Conservation (phyloP, 1,140 invertebrate genomes). For the Bombyx mori region ASM3026992v2 NC_085118.1:13772001-13772500, state of each 20-base stretch:
- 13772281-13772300: not conserved
- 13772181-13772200: slow-evolving; percentile 8
- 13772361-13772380: slow-evolving; percentile 25
- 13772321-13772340: slow-evolving; percentile 12
- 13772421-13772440: slow-evolving; percentile 33
- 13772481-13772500: not conserved
- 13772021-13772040: not conserved
- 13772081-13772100: slow-evolving; percentile 31
- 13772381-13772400: slow-evolving; percentile 22
- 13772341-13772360: slow-evolving; percentile 19
- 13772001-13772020: not conserved
- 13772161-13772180: slow-evolving; percentile 17
- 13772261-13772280: not conserved
- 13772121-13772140: slow-evolving; percentile 29
- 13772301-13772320: not conserved
- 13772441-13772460: slow-evolving; percentile 23
- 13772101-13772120: slow-evolving; percentile 49
- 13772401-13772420: not conserved
- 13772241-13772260: not conserved
- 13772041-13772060: slow-evolving; percentile 1
- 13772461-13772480: slow-evolving; percentile 15
- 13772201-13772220: not conserved
- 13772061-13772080: slow-evolving; percentile 22
- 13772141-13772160: slow-evolving; percentile 10
- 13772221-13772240: not conserved